Percentiles rank a stretch among this genome's conserved stretches.
These are phyloP conservation scores for Aporrectodea caliginosa DNA, from an alignment of 1,140 invertebrate genomes.

Conservation along the genomic window DNA sequence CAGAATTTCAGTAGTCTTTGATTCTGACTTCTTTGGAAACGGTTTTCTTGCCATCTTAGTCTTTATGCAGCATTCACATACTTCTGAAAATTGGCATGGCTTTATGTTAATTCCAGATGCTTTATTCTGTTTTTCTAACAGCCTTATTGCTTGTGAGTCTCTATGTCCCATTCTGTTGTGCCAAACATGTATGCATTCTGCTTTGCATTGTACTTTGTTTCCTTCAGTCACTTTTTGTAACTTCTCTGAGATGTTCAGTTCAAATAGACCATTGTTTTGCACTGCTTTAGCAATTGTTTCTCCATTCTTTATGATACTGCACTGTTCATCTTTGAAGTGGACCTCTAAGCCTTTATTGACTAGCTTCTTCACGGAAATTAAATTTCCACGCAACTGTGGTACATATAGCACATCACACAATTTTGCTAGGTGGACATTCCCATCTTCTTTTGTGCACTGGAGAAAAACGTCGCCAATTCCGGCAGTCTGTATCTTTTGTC, in stretches of 20 bases:
- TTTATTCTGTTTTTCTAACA: background rate
- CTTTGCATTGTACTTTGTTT: no score
- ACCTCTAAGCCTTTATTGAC: background rate
- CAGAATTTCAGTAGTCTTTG: conserved; percentile 36
- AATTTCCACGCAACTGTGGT: conserved; percentile 22
- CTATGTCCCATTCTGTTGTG: conserved; percentile 32
- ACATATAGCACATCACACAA: conserved; percentile 26
- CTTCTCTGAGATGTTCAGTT: background rate
- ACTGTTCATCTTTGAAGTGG: conserved; percentile 8
- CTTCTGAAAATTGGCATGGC: conserved; percentile 1
- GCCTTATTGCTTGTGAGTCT: conserved; percentile 17
- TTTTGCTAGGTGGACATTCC: background rate
- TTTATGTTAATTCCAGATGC: background rate
- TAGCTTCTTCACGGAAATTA: conserved; percentile 24
- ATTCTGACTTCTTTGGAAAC: conserved; percentile 23
- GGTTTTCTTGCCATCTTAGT: conserved; percentile 32
- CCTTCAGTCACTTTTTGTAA: background rate
- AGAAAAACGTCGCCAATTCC: conserved; percentile 10
- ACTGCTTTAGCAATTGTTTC: background rate
- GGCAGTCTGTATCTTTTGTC: background rate
- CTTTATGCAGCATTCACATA: conserved; percentile 30
- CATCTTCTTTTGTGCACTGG: background rate
- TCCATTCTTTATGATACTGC: conserved; percentile 8
- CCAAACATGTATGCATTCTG: conserved; percentile 18
- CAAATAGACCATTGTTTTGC: conserved; percentile 17